phyloP scores from a whole-genome alignment of 2,888 invertebrate genomes.

The Scrobipalpa costella region DNA sequence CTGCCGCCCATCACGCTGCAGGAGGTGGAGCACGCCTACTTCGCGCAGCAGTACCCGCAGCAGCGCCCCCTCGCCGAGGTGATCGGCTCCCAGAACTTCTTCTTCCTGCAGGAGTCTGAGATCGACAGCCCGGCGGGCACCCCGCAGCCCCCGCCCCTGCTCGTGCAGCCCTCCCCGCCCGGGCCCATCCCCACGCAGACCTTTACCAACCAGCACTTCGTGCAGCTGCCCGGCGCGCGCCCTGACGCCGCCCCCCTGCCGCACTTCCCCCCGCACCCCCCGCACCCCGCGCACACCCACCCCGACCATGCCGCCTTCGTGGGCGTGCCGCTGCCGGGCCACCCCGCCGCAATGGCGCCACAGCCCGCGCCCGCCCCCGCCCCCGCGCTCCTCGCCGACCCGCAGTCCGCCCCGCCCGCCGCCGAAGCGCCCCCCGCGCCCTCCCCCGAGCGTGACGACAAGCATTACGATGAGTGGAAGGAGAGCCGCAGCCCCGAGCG shows the following conservation, averaged over 20 bases:
- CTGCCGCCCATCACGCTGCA: slow-evolving; percentile 81
- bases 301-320: slow-evolving; percentile 68
- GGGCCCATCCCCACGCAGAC: slow-evolving; percentile 77
- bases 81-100: slow-evolving; percentile 88
- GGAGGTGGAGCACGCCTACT: slow-evolving; percentile 84
- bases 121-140: slow-evolving; percentile 87
- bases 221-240: too few relatives aligned
- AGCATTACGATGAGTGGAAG: slow-evolving; percentile 58
- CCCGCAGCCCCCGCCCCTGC: slow-evolving; percentile 68
- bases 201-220: slow-evolving; percentile 92
- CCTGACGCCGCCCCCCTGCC: slow-evolving; percentile 67
- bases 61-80: slow-evolving; percentile 87
- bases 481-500: slow-evolving; percentile 64
- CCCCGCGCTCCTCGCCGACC: slow-evolving; percentile 72
- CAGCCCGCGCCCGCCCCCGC: slow-evolving; percentile 41
- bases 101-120: slow-evolving; percentile 95
- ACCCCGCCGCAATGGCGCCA: slow-evolving; percentile 36
- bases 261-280: slow-evolving; percentile 79
- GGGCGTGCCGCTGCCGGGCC: slow-evolving; percentile 47
- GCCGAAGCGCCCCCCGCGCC: slow-evolving; percentile 44
- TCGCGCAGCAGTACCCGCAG: slow-evolving; percentile 80
- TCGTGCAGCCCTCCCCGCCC: slow-evolving; percentile 65
- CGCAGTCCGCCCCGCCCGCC: slow-evolving; percentile 72
- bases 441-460: slow-evolving; percentile 49
- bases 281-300: slow-evolving; percentile 75